Percentiles rank a stretch among this genome's conserved stretches.
Evolutionary conservation across 1,140 invertebrate genomes (phyloP).

Genomic region (Lepidurus packardi): DNA sequence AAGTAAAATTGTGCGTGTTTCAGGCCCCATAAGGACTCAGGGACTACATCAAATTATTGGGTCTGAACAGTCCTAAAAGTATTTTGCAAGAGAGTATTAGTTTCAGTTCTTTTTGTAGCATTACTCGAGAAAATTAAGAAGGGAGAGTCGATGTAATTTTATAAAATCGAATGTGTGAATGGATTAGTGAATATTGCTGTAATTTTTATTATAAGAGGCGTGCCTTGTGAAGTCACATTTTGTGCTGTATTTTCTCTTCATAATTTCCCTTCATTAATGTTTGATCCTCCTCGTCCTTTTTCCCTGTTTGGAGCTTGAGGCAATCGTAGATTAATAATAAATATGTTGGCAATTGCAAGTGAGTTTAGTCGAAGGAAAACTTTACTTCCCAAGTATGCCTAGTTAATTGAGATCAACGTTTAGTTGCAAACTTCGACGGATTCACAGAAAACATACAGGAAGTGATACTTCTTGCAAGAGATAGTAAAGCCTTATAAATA

Average conservation of each 20-base stretch:
- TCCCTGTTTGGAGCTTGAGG: not conserved
- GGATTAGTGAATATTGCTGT: not conserved
- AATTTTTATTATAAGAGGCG: constrained; percentile 14
- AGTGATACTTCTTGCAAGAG: no score
- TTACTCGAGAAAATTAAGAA: not conserved
- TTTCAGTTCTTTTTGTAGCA: not conserved
- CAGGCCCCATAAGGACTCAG: constrained; percentile 15
- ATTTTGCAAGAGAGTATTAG: constrained; percentile 15
- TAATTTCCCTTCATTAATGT: constrained; percentile 13
- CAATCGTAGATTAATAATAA: constrained; percentile 16
- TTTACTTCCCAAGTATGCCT: not conserved
- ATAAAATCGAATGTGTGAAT: not conserved
- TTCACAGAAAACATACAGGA: no score
- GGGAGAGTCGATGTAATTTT: constrained; percentile 4
- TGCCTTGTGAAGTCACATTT: constrained; percentile 16
- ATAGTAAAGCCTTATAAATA: no score
- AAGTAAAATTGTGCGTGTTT: constrained; percentile 7
- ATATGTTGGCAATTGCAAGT: constrained; percentile 16
- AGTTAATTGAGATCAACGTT: no score
- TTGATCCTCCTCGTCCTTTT: not conserved
- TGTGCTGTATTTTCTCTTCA: constrained; percentile 7
- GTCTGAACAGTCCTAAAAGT: constrained; percentile 19
- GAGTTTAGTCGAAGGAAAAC: not conserved
- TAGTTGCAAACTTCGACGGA: no score
- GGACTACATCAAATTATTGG: constrained; percentile 19